Percentiles rank a stretch among this genome's conserved stretches.
phyloP scores from a whole-genome alignment of 2,113 vertebrate species.

The Rhipidura dahli region DNA sequence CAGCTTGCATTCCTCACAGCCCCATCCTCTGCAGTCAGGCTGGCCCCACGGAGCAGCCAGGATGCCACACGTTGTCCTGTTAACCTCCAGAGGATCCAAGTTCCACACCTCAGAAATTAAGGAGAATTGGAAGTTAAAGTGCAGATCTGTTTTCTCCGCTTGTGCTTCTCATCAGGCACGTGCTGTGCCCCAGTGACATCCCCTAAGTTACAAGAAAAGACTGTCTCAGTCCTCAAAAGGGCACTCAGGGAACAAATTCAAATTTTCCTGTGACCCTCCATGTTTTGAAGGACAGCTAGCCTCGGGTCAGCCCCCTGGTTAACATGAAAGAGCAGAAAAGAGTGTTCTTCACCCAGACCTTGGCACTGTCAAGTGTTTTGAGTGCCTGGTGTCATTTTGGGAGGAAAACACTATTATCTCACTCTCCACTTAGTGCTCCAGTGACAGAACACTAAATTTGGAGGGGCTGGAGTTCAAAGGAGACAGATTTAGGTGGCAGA shows the following conservation, averaged over 20 bases:
- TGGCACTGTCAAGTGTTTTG: background rate
- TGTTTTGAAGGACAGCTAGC: background rate
- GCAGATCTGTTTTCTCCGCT: background rate
- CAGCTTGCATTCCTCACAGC: background rate
- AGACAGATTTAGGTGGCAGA: background rate
- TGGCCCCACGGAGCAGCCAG: background rate
- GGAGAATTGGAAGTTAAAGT: background rate
- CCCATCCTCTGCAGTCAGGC: background rate
- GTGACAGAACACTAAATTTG: constrained; percentile 4
- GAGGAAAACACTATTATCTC: background rate
- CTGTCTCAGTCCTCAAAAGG: background rate
- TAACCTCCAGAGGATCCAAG: background rate
- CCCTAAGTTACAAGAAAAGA: background rate
- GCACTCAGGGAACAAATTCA: background rate
- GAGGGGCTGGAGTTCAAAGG: constrained; percentile 4
- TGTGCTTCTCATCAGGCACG: rapidly evolving
- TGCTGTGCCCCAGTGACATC: background rate
- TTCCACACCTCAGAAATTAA: background rate
- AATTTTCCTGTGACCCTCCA: background rate
- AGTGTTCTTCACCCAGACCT: constrained; percentile 17
- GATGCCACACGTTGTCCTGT: background rate
- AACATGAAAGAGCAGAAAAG: background rate
- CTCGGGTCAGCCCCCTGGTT: background rate
- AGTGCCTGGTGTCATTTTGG: background rate
- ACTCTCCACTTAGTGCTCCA: background rate